Evolutionary conservation across 2,113 vertebrate genomes (phyloP), one percentile per base, ranked within the genome.

Genomic region (Dinomys branickii): DNA sequence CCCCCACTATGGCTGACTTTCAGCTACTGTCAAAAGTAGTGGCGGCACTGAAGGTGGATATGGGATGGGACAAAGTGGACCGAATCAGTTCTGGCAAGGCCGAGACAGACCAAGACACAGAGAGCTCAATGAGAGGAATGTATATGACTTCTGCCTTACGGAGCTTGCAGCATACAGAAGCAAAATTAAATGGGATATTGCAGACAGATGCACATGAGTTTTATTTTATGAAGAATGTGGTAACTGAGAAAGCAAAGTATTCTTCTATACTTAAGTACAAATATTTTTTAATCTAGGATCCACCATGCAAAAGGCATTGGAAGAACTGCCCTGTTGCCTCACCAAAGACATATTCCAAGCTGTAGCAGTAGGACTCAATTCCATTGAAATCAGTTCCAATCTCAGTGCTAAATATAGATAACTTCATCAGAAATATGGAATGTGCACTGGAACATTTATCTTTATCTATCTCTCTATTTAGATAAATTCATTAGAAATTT

Each of bases 31-130:
- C 11, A 3, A n/a, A n/a, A n/a, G n/a, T n/a, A n/a, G n/a, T 3
- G 35, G 54, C 3, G 17, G 12, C 12, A 6, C 16, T 2, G 69
- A 85, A 73, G 0, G 24, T 16, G 44, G 28, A 50, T 56, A n/a
- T 9, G 59, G n/a, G 4, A 2, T 65, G 38, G 56, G 61, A 20
- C 3, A 8, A 65, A 14, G 58, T 50, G 14, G 56, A 88, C 11
- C 56, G 30, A 61, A 52, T 63, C 35, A 50, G 9, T 10, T 80
- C 61, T 80, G n/a, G 12, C 2, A 54, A 58, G 44, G 0, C 44
- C 17, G n/a, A 7, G 7, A 28, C 35, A 91, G 35, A 67, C 44
- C 0, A 16, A 1, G 6, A 17, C 1, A 7, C 20, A 17, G 2
- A 3, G 16, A 52, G 16, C 47, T 52, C 14, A 22, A 3, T 17